Base-by-base conservation (phyloP, 1,140 invertebrate species). In the Heliconius melpomene region DNA sequence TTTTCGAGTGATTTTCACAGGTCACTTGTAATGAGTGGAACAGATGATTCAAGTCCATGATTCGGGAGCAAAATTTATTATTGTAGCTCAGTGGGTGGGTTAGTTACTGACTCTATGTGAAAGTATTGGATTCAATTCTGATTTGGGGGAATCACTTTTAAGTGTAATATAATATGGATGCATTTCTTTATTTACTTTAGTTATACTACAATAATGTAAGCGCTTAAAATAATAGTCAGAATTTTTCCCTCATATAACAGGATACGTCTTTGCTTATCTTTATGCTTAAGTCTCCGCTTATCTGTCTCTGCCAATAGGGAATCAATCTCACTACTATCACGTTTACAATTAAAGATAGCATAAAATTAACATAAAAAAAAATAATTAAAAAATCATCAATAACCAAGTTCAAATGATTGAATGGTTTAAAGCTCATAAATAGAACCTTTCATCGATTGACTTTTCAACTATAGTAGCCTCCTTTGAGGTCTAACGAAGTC, bases 1-100 rank as follows among this genome's bases (percentile, higher is more conserved):
- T 82, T 72, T 82, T 82, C 75, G 81, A 78, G 75, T 83, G 82
- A 84, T 87, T 87, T 83, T 87, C 79, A 85, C 81, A 77, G 81
- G 80, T 83, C 80, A 83, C n/a, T 79, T 50, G 70, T 52, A 60
- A 74, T 78, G 73, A 76, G 38, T 79, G 54, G 72, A 18, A 75
- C 36, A 7, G 74, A 32, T 57, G 26, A 57, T 74, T 60, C 29
- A 36, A 54, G 54, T 66, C 26, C 23, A 26, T 9, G 60, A 60
- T 66, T 66, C 9, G 20, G n/a, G 20, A 11, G 54, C 23, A n/a
- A 52, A n/a, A 57, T 3, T 57, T 18, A 23, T 11, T 9, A 3
- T 23, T 57, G 20, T 57, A 23, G 50, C 5, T 52, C 50, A 20
- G 18, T 20, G 7, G 18, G 18, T 20, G 7, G 18, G 50, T 52